Evolutionary conservation across 2,888 invertebrate genomes (phyloP).

Genomic region (Apodemia duryi): DNA sequence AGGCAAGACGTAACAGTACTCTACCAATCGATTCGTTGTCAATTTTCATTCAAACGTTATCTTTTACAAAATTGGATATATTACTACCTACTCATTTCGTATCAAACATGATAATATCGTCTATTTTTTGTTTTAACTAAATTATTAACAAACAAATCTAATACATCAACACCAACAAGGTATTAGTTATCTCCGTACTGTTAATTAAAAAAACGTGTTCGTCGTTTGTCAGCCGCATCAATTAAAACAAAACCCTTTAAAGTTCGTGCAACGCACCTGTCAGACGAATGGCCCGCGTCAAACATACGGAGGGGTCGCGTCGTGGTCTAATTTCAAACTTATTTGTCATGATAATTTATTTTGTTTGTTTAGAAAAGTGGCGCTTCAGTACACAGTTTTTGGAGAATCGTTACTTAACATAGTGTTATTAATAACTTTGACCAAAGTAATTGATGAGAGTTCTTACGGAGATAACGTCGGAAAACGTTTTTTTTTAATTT

Average conservation of each 20-base stretch:
- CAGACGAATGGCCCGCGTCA: conserved; percentile 3
- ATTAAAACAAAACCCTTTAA: conserved; percentile 6
- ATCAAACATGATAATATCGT: too few relatives aligned
- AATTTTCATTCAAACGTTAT: too few relatives aligned
- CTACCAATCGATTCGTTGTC: too few relatives aligned
- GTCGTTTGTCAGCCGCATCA: conserved; percentile 2
- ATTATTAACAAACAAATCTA: neutral
- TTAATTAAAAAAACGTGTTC: neutral
- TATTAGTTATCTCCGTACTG: neutral
- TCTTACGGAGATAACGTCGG: too few relatives aligned
- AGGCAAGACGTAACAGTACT: too few relatives aligned
- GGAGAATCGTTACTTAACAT: too few relatives aligned
- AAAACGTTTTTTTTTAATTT: too few relatives aligned
- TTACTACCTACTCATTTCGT: too few relatives aligned
- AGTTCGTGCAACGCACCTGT: conserved; percentile 3
- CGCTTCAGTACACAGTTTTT: neutral
- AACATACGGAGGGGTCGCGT: neutral
- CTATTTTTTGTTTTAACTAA: neutral
- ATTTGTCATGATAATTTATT: conserved; percentile 4
- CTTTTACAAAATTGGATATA: too few relatives aligned
- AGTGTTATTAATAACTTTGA: too few relatives aligned
- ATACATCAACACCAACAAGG: neutral
- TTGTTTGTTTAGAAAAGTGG: neutral
- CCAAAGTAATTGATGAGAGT: too few relatives aligned
- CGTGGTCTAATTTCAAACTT: neutral